Conservation (phyloP, 2,888 invertebrate genomes). For the Nymphalis polychloros region DNA sequence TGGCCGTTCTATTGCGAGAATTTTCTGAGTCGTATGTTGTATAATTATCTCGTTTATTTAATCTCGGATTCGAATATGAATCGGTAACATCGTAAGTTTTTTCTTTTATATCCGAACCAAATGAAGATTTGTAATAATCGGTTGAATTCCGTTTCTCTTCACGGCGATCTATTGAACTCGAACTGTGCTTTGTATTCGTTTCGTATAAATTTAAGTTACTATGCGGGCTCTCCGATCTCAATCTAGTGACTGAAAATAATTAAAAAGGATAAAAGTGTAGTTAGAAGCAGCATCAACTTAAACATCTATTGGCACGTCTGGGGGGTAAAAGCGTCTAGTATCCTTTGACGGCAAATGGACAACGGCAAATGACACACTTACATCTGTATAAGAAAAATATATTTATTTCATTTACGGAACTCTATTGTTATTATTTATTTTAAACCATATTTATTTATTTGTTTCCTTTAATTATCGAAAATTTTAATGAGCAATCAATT, state of each 20-base stretch:
- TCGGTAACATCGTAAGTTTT: constrained; percentile 73
- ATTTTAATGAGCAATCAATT: too few relatives aligned
- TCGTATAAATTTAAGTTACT: constrained; percentile 71
- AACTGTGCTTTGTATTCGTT: constrained; percentile 63
- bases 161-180: constrained; percentile 70
- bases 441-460: too few relatives aligned
- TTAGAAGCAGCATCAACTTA: background rate
- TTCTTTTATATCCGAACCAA: constrained; percentile 67
- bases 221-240: constrained; percentile 75
- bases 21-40: constrained; percentile 71
- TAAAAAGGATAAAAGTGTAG: constrained; percentile 1
- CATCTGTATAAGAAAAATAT: too few relatives aligned
- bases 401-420: too few relatives aligned
- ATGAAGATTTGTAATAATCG: constrained; percentile 74
- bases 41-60: constrained; percentile 64
- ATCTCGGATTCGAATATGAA: constrained; percentile 69
- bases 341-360: too few relatives aligned
- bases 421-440: too few relatives aligned
- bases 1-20: constrained; percentile 71
- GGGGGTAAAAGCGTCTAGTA: too few relatives aligned
- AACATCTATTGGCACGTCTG: background rate
- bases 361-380: too few relatives aligned
- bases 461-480: too few relatives aligned
- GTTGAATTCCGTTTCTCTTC: constrained; percentile 70
- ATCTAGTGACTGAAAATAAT: constrained; percentile 65